A percentile compares a stretch with the other conserved stretches of the same genome.
Conservation (phyloP, 2,797 vertebrate species). For the Gallirallus australis region DNA sequence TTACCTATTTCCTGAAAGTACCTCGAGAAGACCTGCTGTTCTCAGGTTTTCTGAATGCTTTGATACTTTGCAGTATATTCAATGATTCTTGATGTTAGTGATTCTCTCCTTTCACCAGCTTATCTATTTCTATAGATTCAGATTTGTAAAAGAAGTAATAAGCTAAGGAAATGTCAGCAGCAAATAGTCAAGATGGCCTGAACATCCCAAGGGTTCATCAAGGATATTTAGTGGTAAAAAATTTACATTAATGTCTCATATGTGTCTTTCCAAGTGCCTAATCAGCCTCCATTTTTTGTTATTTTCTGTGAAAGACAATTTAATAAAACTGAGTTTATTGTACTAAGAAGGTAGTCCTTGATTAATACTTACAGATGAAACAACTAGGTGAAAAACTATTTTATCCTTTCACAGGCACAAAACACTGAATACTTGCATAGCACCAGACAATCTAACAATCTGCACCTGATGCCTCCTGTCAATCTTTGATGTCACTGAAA, state of each 20-base stretch:
- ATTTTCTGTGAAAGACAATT: background rate
- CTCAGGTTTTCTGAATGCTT: background rate
- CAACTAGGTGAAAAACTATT: background rate
- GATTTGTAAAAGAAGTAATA: background rate
- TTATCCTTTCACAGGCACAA: background rate
- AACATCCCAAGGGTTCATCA: background rate
- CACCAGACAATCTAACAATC: background rate
- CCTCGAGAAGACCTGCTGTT: background rate
- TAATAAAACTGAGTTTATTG: background rate
- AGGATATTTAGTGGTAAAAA: background rate
- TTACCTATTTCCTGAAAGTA: background rate
- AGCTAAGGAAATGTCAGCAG: background rate
- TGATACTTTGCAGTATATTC: background rate
- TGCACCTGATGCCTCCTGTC: background rate
- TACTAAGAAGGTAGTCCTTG: background rate
- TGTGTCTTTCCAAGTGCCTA: background rate
- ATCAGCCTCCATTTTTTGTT: background rate
- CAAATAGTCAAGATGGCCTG: background rate
- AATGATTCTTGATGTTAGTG: background rate
- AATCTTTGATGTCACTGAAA: background rate
- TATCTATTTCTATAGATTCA: background rate
- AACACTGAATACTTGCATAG: background rate
- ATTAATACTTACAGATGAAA: background rate
- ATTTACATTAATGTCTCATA: background rate
- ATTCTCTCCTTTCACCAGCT: background rate